Evolutionary conservation across 2,888 invertebrate genomes (phyloP).

Genomic region (Dugesia japonica): DNA sequence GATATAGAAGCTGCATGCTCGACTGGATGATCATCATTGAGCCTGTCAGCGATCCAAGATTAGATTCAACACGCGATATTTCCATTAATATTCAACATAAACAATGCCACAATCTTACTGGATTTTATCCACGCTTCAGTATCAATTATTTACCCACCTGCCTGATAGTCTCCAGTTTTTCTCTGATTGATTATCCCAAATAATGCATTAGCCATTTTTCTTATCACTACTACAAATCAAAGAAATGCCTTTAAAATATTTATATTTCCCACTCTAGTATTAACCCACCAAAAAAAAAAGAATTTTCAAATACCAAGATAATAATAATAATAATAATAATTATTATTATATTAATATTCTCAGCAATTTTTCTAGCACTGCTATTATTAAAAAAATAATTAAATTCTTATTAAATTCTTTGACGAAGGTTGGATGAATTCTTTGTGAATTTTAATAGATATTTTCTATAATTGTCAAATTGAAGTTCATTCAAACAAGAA

Average conservation of each 20-base stretch:
- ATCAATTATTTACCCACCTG: constrained; percentile 20
- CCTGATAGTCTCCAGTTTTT: constrained; percentile 13
- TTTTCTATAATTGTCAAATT: too few relatives aligned
- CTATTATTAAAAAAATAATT: too few relatives aligned
- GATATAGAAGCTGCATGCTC: neutral
- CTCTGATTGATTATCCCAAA: neutral
- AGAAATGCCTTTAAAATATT: constrained; percentile 12
- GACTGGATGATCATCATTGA: constrained; percentile 2
- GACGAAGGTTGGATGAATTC: too few relatives aligned
- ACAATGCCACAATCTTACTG: neutral
- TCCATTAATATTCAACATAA: constrained; percentile 20
- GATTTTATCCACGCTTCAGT: neutral
- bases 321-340: too few relatives aligned
- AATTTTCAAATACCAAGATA: too few relatives aligned
- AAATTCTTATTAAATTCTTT: too few relatives aligned
- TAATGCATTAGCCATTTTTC: constrained; percentile 15
- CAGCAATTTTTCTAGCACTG: too few relatives aligned
- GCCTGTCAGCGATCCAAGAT: constrained; percentile 20
- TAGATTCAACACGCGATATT: constrained; percentile 20
- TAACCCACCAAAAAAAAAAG: too few relatives aligned
- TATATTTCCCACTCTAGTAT: neutral
- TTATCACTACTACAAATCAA: neutral
- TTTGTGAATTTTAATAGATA: too few relatives aligned
- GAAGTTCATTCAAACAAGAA: too few relatives aligned
- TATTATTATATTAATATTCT: too few relatives aligned